Evolutionary conservation across 2,888 invertebrate species (phyloP).

Genomic region (Athalia cordata): DNA sequence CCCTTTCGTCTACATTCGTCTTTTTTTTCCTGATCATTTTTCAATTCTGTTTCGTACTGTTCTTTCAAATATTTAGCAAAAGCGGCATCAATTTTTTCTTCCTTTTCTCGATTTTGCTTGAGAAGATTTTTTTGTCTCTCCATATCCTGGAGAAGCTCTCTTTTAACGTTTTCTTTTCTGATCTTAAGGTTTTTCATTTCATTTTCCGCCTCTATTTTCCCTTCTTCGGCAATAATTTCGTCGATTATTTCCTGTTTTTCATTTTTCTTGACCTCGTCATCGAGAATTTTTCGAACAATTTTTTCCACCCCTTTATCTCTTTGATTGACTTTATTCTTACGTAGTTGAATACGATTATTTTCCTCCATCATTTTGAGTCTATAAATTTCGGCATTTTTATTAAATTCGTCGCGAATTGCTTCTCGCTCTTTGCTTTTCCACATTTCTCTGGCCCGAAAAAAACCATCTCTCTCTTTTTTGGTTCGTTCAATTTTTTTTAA

Average conservation of each 20-base stretch:
- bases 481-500: constrained; percentile 44
- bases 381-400: constrained; percentile 37
- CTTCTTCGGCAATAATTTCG: constrained; percentile 52
- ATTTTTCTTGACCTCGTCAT: constrained; percentile 48
- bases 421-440: constrained; percentile 54
- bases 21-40: constrained; percentile 44
- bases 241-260: constrained; percentile 53
- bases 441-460: constrained; percentile 52
- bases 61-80: constrained; percentile 53
- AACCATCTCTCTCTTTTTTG: constrained; percentile 52
- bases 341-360: not conserved
- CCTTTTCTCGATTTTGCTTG: constrained; percentile 52
- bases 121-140: constrained; percentile 46
- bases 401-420: constrained; percentile 52
- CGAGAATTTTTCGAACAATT: constrained; percentile 51
- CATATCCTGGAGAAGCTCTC: constrained; percentile 52
- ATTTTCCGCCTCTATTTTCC: constrained; percentile 45
- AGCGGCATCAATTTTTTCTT: constrained; percentile 53
- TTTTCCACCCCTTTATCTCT: constrained; percentile 51
- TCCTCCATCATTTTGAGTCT: constrained; percentile 42
- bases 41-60: constrained; percentile 48
- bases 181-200: not conserved
- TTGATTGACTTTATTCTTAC: constrained; percentile 42
- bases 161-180: constrained; percentile 44
- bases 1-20: constrained; percentile 48